Evolutionary conservation across 2,797 vertebrate species (phyloP).

Genomic region (Cossypha heuglini): DNA sequence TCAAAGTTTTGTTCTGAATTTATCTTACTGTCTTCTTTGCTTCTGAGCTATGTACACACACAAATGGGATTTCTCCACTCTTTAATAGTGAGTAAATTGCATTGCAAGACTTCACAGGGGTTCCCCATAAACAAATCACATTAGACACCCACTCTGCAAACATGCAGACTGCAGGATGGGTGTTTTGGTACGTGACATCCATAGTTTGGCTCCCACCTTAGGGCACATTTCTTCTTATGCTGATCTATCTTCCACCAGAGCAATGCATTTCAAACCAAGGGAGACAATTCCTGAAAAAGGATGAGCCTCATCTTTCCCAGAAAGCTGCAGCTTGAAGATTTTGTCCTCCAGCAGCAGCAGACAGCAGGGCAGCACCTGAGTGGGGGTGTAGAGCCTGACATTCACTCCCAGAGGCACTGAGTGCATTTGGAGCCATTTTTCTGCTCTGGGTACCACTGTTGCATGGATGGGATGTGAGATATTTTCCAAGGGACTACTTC

Average conservation of each 20-base stretch:
- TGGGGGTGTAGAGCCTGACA: neutral
- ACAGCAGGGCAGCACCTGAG: neutral
- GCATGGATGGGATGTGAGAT: neutral
- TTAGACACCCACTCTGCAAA: neutral
- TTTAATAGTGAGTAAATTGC: neutral
- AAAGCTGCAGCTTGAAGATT: neutral
- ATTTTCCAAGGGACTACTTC: neutral
- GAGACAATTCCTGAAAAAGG: neutral
- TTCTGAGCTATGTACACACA: neutral
- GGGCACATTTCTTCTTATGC: neutral
- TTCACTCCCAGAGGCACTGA: neutral
- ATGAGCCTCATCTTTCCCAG: neutral
- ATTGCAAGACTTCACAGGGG: neutral
- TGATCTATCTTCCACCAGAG: neutral
- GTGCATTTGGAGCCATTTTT: neutral
- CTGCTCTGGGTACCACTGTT: neutral
- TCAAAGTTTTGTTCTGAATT: neutral
- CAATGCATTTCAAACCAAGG: neutral
- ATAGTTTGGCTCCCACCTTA: neutral
- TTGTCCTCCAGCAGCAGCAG: neutral
- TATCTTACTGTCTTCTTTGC: neutral
- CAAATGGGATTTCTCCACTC: neutral
- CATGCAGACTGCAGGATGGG: neutral
- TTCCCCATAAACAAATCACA: neutral
- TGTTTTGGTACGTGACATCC: fast-evolving